phyloP scores from a whole-genome alignment of 2,797 vertebrate species.

The Bradypodion pumilum region DNA sequence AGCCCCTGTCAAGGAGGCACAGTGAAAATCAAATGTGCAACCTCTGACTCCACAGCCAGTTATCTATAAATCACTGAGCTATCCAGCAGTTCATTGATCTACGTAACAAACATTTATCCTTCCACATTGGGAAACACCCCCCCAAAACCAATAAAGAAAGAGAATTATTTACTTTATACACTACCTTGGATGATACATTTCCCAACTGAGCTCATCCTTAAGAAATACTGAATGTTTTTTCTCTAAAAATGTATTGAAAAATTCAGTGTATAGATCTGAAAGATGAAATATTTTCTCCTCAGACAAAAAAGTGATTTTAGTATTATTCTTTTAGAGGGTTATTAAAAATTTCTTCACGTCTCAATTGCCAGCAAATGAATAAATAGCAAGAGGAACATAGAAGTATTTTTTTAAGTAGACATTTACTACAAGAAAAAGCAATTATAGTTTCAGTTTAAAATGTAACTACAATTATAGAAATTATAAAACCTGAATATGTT shows the following conservation, averaged over 20 bases:
- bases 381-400: neutral
- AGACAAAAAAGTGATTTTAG: neutral
- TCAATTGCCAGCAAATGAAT: neutral
- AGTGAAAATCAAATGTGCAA: no score
- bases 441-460: slow-evolving; percentile 12
- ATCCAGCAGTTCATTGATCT: no score
- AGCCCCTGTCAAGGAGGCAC: no score
- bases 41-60: no score
- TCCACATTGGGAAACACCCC: no score
- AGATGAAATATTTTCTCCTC: neutral
- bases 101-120: no score
- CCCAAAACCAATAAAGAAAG: neutral
- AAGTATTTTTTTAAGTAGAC: neutral
- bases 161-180: neutral
- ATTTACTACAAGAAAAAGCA: neutral
- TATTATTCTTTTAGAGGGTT: neutral
- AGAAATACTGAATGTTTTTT: neutral
- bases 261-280: neutral
- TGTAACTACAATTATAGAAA: neutral
- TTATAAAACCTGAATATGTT: neutral
- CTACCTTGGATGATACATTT: neutral
- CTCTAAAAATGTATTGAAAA: neutral
- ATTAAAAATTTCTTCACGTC: neutral
- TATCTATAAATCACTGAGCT: no score
- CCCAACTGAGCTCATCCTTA: neutral